These are phyloP conservation scores for Acleris emargana DNA, from an alignment of 2,888 invertebrate genomes.

Conservation along the genomic window DNA sequence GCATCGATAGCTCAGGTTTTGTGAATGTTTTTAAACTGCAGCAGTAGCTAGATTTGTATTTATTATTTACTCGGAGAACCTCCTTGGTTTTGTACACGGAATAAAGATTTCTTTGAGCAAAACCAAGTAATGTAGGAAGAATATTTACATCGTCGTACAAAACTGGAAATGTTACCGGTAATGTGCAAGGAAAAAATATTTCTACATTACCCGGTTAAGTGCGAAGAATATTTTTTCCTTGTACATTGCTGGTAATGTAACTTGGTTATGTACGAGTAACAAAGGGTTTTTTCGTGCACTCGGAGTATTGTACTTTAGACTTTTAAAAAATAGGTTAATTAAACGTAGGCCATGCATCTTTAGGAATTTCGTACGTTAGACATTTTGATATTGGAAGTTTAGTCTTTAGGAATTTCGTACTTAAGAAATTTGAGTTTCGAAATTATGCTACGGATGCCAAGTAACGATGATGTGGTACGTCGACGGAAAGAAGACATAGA, in stretches of 20 bases:
- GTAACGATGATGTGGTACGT: too few relatives aligned
- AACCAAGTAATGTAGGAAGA: slow-evolving; percentile 12
- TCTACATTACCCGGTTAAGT: slow-evolving; percentile 6
- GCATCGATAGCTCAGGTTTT: not conserved
- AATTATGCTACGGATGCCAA: too few relatives aligned
- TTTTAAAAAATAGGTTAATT: too few relatives aligned
- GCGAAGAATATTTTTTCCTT: slow-evolving; percentile 5
- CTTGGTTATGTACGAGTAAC: not conserved
- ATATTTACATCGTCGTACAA: not conserved
- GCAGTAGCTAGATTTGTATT: not conserved
- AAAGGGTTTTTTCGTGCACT: too few relatives aligned
- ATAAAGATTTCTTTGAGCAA: slow-evolving; percentile 7
- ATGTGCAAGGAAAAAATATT: slow-evolving; percentile 7
- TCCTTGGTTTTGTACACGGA: slow-evolving; percentile 8
- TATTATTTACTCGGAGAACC: not conserved
- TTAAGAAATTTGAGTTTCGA: too few relatives aligned
- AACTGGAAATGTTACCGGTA: not conserved
- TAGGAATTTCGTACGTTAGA: too few relatives aligned
- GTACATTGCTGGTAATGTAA: slow-evolving; percentile 3
- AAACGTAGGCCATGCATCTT: too few relatives aligned
- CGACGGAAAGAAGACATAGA: too few relatives aligned
- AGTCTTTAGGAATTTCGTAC: too few relatives aligned
- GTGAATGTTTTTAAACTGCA: not conserved
- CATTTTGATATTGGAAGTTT: too few relatives aligned
- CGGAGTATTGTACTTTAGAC: too few relatives aligned